phyloP scores from a whole-genome alignment of 2,797 vertebrate genomes.

The Cercopithecus diana region DNA sequence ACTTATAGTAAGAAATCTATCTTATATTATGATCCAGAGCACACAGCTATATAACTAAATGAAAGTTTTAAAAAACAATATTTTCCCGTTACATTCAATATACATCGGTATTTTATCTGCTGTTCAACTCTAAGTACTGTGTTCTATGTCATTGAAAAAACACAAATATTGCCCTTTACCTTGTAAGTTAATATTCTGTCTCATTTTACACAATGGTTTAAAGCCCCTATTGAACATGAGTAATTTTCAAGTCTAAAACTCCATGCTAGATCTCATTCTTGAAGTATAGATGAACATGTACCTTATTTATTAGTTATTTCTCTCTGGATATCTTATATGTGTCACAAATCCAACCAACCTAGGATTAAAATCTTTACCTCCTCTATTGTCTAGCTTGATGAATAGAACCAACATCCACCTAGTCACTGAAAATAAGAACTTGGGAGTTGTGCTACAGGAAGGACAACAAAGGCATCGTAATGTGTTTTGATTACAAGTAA shows the following conservation, averaged over 20 bases:
- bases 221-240: neutral
- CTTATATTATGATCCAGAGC: neutral
- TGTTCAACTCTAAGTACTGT: neutral
- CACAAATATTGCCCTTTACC: neutral
- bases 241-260: neutral
- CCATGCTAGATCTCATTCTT: neutral
- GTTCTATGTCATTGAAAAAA: neutral
- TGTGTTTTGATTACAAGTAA: neutral
- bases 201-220: neutral
- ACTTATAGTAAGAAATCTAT: neutral
- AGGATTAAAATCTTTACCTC: neutral
- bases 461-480: neutral
- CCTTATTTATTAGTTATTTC: neutral
- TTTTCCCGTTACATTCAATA: neutral
- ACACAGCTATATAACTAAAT: neutral
- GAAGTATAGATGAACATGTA: neutral
- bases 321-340: neutral
- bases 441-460: neutral
- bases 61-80: neutral
- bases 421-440: neutral
- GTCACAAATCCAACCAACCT: neutral
- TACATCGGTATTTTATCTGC: neutral
- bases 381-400: neutral
- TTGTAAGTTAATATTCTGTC: neutral
- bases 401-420: neutral